These are phyloP conservation scores for Acridotheres tristis DNA, from an alignment of 2,797 vertebrate species.

Conservation along the genomic window DNA sequence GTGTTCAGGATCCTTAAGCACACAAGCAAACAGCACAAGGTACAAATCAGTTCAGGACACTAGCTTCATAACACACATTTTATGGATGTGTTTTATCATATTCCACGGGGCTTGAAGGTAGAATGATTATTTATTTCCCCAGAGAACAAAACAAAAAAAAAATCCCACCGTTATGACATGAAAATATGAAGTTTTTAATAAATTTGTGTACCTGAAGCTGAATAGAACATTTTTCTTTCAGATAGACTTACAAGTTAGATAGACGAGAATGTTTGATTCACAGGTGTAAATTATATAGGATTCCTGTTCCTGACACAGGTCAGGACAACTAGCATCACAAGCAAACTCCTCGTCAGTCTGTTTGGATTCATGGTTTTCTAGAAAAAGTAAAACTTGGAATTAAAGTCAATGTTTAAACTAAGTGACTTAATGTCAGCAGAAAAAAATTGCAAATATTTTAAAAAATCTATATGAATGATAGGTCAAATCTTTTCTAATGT, in stretches of 20 bases:
- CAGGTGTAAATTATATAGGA: background rate
- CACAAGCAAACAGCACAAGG: background rate
- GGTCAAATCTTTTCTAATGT: background rate
- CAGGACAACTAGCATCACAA: background rate
- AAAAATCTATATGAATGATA: background rate
- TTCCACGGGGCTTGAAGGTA: background rate
- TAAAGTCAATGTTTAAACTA: background rate
- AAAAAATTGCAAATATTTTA: background rate
- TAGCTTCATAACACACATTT: background rate
- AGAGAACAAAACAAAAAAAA: background rate
- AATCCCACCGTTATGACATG: background rate
- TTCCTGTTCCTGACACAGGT: background rate
- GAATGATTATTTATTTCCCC: background rate
- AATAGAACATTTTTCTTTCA: background rate
- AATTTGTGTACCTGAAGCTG: background rate
- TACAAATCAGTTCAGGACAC: background rate
- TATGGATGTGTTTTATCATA: background rate
- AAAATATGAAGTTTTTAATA: background rate
- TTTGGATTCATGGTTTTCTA: background rate
- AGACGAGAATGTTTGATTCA: background rate
- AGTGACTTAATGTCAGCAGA: background rate
- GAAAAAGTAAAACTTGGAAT: background rate
- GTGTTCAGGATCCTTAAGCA: background rate
- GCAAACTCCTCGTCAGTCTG: background rate
- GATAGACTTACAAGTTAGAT: background rate